Base-by-base conservation (phyloP, 2,113 vertebrate species). In the Zosterops lateralis region DNA sequence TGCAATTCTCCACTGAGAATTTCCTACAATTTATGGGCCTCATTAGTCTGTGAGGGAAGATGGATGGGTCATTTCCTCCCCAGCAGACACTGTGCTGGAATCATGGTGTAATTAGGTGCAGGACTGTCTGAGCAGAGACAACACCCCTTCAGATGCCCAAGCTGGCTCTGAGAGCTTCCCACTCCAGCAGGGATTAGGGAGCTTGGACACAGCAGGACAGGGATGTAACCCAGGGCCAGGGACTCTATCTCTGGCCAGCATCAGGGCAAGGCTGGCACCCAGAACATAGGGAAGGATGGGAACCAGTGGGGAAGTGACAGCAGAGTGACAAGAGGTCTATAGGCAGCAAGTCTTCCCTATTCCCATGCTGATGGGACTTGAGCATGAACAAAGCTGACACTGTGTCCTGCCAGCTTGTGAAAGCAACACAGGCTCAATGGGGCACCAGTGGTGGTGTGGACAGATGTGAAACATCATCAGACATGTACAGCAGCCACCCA, bases 171-270 rank as follows among this genome's bases (percentile, higher is more conserved):
- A 34, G 72, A 73, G n/a, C 51, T 45, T 38, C 44, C 42, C 42
- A 6, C 32, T 48, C 50, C 61, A 48, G 56, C 56, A 62, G 60
- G 56, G 79, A 45, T 15, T 2, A 45, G 22, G 34, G 68, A 86
- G 67, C 56, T 66, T 0, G 0, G 56, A 22, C 0, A 0, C 0
- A 0, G 45, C 42, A 40, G 47, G 57, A 47, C 20, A 81, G 54
- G 26, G 74, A 36, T 31, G 58, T 51, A 54, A 87, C 26, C 19
- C 67, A 40, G n/a, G 36, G 60, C 32, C 32, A 38, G 40, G 24
- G 45, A 21, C 45, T 75, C n/a, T 5, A 3, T 48, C 34, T 54
- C n/a, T 6, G 2, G 3, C 32, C 26, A 65, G 17, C 3, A 45
- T 4, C 34, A 14, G 70, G 34, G 32, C 71, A 62, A 51, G 38